A percentile compares a stretch with the other conserved stretches of the same genome.
These are phyloP conservation scores for Gobiocypris rarus DNA, from an alignment of 2,113 vertebrate species.

Conservation along the genomic window DNA sequence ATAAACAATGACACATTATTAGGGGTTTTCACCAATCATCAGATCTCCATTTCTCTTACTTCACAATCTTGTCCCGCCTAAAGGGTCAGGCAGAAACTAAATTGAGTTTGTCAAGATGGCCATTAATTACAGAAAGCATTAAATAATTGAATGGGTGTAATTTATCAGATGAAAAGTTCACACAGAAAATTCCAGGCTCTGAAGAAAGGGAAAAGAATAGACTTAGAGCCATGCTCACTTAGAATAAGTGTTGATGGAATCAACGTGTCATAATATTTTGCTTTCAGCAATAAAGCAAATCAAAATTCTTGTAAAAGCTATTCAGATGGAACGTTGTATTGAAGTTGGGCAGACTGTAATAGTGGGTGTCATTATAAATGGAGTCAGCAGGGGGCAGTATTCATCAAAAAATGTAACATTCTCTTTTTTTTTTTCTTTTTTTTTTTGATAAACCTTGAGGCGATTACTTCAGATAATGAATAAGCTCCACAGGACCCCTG, in stretches of 20 bases:
- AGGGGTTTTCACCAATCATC: conserved; percentile 22
- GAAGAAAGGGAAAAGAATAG: conserved; percentile 6
- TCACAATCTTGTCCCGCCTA: neutral
- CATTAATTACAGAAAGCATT: conserved; percentile 69
- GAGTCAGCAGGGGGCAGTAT: conserved; percentile 74
- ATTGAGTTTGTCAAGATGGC: conserved; percentile 39
- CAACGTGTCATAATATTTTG: neutral
- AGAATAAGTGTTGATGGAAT: conserved; percentile 18
- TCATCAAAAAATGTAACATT: conserved; percentile 56
- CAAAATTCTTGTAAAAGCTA: conserved; percentile 3
- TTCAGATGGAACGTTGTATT: neutral
- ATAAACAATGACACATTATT: conserved; percentile 7
- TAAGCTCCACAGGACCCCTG: conserved; percentile 14
- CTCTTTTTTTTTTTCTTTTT: neutral
- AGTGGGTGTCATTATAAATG: neutral
- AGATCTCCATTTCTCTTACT: conserved; percentile 31
- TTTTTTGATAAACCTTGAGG: neutral
- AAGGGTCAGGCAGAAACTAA: conserved; percentile 40
- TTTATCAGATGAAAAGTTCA: conserved; percentile 55
- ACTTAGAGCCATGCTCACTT: neutral
- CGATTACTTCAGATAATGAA: conserved; percentile 46
- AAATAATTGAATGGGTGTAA: conserved; percentile 71
- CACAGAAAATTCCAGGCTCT: conserved; percentile 24
- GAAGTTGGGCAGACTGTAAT: neutral
- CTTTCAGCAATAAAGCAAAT: neutral